A percentile compares a stretch with the other conserved stretches of the same genome.
These are phyloP conservation scores for Parazoanthus atlanticus DNA, from an alignment of 92 coral and sea anemone genomes.

Conservation along the genomic window DNA sequence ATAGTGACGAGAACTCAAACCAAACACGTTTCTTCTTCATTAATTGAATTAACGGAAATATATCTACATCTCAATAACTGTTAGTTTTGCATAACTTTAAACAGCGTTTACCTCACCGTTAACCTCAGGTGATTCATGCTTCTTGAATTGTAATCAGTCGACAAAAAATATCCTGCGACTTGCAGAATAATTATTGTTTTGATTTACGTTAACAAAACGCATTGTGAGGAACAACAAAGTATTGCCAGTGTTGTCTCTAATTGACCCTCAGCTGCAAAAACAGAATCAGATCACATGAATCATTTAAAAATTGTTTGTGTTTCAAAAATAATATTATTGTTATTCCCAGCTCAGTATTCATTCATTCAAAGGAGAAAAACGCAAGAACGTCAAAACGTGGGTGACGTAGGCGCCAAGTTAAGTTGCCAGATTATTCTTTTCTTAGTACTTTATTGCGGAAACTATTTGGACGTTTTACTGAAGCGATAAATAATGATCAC, in stretches of 20 bases:
- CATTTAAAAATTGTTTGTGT: background rate
- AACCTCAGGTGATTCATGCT: background rate
- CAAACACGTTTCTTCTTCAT: background rate
- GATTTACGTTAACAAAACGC: background rate
- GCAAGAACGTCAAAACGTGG: background rate
- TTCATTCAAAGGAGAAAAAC: background rate
- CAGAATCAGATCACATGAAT: background rate
- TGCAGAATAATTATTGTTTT: background rate
- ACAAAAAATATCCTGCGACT: background rate
- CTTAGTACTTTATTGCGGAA: background rate
- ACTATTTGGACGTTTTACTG: background rate
- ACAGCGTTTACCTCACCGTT: background rate
- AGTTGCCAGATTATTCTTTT: background rate
- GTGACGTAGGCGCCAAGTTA: background rate
- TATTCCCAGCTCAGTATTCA: background rate
- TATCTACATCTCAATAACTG: background rate
- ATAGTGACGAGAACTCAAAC: background rate
- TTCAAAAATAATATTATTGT: background rate
- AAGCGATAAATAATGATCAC: background rate
- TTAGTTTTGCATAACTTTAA: background rate
- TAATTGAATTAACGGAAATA: background rate
- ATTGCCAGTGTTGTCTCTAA: background rate
- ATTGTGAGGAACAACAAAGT: background rate
- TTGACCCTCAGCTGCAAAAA: slow-evolving; percentile 9
- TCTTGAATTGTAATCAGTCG: background rate